Percentiles rank a stretch among this genome's conserved stretches.
Conservation (phyloP, 2,888 invertebrate species). For the Eledona agricola region DNA sequence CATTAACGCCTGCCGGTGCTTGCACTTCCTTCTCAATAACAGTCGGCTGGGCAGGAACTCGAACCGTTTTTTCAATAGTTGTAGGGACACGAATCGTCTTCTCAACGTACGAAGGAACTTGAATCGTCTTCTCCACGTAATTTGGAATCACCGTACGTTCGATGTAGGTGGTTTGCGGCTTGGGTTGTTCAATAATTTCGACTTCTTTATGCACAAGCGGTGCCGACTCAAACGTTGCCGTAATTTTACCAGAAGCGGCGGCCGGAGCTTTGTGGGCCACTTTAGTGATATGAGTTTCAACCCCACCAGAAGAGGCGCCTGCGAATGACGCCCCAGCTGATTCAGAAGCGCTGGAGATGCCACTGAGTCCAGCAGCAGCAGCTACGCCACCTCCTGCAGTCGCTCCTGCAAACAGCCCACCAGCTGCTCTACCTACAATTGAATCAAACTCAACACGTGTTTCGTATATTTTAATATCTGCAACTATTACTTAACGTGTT, state of each 20-base stretch:
- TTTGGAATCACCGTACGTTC: constrained; percentile 59
- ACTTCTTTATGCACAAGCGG: constrained; percentile 43
- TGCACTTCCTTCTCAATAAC: constrained; percentile 56
- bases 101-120: constrained; percentile 58
- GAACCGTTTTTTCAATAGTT: constrained; percentile 55
- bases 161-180: constrained; percentile 54
- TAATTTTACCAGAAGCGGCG: constrained; percentile 35
- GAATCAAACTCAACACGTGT: too few relatives aligned
- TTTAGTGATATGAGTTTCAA: constrained; percentile 39
- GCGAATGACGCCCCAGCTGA: constrained; percentile 49
- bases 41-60: constrained; percentile 56
- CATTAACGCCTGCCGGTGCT: constrained; percentile 41
- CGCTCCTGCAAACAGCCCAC: constrained; percentile 69
- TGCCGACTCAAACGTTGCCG: constrained; percentile 34
- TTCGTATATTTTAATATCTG: too few relatives aligned
- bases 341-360: constrained; percentile 56
- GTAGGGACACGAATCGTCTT: constrained; percentile 59
- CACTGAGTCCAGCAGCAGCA: constrained; percentile 66
- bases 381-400: constrained; percentile 67
- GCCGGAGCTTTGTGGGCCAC: constrained; percentile 27
- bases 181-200: constrained; percentile 37
- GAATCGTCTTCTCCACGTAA: constrained; percentile 58
- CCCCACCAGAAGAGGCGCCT: constrained; percentile 44
- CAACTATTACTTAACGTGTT: too few relatives aligned
- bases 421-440: constrained; percentile 56